Percentiles rank a stretch among this genome's conserved stretches.
Evolutionary conservation across 1,140 invertebrate genomes (phyloP).

Genomic region (Nasonia vitripennis): DNA sequence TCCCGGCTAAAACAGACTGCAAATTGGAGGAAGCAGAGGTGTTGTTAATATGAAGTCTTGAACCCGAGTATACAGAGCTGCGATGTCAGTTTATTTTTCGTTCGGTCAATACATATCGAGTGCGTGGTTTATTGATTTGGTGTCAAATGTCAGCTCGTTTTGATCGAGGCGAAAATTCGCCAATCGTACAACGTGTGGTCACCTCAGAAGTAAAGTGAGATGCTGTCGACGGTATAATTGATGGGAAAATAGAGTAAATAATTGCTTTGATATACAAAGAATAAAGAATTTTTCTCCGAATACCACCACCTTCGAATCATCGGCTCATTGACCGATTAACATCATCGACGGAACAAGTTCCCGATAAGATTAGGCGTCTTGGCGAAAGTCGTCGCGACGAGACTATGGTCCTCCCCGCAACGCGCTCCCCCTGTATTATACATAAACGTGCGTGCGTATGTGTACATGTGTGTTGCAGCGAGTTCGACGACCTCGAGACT

Average conservation of each 20-base stretch:
- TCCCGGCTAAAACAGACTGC: too few relatives aligned
- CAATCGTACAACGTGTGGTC: too few relatives aligned
- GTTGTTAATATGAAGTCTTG: neutral
- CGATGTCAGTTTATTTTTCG: neutral
- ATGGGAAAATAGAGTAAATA: too few relatives aligned
- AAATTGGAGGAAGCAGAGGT: neutral
- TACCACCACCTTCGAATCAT: too few relatives aligned
- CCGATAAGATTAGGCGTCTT: conserved; percentile 62
- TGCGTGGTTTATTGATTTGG: neutral
- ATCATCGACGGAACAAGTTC: conserved; percentile 10
- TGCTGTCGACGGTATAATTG: too few relatives aligned
- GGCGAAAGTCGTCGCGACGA: neutral
- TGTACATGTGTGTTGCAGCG: conserved; percentile 24
- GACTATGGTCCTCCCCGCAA: conserved; percentile 44
- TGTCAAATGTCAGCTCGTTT: conserved; percentile 3
- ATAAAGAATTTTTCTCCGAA: too few relatives aligned
- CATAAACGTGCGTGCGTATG: neutral
- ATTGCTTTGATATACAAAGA: too few relatives aligned
- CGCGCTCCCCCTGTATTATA: neutral
- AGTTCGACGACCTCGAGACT: conserved; percentile 58
- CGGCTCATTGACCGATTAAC: conserved; percentile 34
- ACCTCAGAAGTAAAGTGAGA: too few relatives aligned
- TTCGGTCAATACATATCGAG: neutral
- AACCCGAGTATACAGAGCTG: too few relatives aligned
- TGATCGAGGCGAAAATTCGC: neutral